Conservation (phyloP, 2,888 invertebrate genomes). For the Maniola hyperantus region DNA sequence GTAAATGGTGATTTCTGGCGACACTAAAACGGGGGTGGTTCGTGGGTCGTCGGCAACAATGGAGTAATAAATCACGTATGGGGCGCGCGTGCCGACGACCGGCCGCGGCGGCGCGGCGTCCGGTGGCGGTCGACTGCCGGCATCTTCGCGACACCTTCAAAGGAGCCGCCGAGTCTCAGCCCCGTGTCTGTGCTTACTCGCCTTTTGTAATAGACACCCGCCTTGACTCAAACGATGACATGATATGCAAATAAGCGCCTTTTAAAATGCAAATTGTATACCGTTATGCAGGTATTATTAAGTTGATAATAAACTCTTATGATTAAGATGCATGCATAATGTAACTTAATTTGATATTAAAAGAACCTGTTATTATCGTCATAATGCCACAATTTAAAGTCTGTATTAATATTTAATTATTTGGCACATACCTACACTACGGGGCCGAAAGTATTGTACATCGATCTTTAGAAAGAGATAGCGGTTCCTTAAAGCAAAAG, state of each 20-base stretch:
- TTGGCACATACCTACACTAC: no score
- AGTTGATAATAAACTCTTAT: slow-evolving; percentile 16
- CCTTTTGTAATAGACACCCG: slow-evolving; percentile 38
- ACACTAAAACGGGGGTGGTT: slow-evolving; percentile 55
- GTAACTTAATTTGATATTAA: neutral
- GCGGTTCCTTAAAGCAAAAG: no score
- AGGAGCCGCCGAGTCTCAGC: slow-evolving; percentile 47
- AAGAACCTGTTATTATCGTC: slow-evolving; percentile 4
- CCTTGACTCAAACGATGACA: slow-evolving; percentile 30
- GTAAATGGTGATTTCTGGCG: slow-evolving; percentile 16
- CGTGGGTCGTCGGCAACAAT: slow-evolving; percentile 72
- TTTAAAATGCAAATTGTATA: slow-evolving; percentile 18
- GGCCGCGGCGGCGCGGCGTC: slow-evolving; percentile 47
- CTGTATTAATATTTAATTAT: no score
- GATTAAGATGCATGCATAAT: slow-evolving; percentile 18
- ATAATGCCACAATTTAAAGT: no score
- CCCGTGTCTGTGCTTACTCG: slow-evolving; percentile 29
- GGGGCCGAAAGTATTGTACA: no score
- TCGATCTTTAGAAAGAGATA: no score
- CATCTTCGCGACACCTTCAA: slow-evolving; percentile 58
- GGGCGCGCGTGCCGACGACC: slow-evolving; percentile 71
- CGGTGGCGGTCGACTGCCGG: slow-evolving; percentile 41
- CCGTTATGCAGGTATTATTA: slow-evolving; percentile 19
- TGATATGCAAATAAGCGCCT: slow-evolving; percentile 35
- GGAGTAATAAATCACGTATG: slow-evolving; percentile 82